A percentile compares a stretch with the other conserved stretches of the same genome.
These are phyloP conservation scores for Cyclopterus lumpus DNA, from an alignment of 2,797 vertebrate genomes.

Conservation along the genomic window DNA sequence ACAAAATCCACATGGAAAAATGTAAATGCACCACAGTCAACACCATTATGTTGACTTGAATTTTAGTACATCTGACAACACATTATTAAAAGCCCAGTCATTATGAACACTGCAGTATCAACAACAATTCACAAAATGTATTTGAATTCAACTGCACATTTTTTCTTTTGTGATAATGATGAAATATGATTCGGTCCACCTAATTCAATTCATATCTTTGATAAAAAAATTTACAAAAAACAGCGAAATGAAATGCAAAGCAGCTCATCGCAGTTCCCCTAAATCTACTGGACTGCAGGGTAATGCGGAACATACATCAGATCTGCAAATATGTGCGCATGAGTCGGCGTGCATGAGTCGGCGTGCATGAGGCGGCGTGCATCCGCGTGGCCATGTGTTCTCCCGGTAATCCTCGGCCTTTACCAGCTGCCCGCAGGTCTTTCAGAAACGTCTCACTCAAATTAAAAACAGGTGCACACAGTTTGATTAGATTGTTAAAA, in stretches of 20 bases:
- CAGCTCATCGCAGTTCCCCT: conserved; percentile 46
- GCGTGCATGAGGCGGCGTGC: conserved; percentile 3
- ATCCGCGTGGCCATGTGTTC: conserved; percentile 61
- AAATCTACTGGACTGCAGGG: conserved; percentile 37
- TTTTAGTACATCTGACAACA: conserved; percentile 22
- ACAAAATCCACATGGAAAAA: background rate
- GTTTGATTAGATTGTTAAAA: conserved; percentile 80
- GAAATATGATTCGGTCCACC: conserved; percentile 29
- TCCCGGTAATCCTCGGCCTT: conserved; percentile 72
- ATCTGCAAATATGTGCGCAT: conserved; percentile 9
- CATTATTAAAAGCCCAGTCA: conserved; percentile 23
- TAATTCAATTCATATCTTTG: conserved; percentile 41
- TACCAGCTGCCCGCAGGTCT: conserved; percentile 71
- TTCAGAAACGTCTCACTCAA: conserved; percentile 64
- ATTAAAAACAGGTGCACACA: conserved; percentile 79
- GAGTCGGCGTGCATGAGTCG: background rate
- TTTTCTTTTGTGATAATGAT: conserved; percentile 27
- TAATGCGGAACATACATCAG: conserved; percentile 42
- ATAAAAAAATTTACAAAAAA: conserved; percentile 6
- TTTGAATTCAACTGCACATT: conserved; percentile 18
- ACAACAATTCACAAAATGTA: conserved; percentile 29
- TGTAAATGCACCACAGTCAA: conserved; percentile 12
- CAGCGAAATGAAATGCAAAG: conserved; percentile 48
- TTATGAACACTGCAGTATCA: conserved; percentile 9
- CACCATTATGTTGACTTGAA: conserved; percentile 4